phyloP scores from a whole-genome alignment of 2,113 vertebrate species.

The Spermophilus dauricus region DNA sequence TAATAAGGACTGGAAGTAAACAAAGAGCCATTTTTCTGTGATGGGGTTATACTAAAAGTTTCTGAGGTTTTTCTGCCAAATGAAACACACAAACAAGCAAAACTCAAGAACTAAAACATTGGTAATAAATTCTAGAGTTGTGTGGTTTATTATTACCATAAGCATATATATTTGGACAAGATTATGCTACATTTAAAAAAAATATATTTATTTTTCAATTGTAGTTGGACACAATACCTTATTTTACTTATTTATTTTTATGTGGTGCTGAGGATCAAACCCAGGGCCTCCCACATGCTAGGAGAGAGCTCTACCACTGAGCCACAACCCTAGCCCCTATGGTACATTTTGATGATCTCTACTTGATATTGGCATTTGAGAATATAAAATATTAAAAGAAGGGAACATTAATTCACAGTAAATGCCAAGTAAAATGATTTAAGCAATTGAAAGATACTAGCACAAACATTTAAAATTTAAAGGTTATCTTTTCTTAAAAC shows the following conservation, averaged over 20 bases:
- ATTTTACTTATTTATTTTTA: no score
- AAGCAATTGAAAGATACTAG: background rate
- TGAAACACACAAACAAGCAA: background rate
- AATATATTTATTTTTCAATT: no score
- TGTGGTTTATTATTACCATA: constrained; percentile 34
- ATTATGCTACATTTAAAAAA: background rate
- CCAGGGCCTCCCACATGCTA: no score
- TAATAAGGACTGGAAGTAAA: background rate
- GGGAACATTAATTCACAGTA: background rate
- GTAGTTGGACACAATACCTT: no score
- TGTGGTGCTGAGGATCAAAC: no score
- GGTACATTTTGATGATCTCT: background rate
- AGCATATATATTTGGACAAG: background rate
- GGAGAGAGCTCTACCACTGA: no score
- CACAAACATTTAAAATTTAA: background rate
- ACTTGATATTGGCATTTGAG: background rate
- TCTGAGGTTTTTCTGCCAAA: background rate
- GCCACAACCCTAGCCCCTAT: background rate
- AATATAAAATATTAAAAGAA: background rate
- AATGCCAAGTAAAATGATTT: background rate
- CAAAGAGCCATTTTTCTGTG: background rate
- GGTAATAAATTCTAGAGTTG: background rate
- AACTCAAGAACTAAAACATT: background rate
- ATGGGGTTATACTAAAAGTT: background rate
- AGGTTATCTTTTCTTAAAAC: background rate